phyloP scores from a whole-genome alignment of 2,113 vertebrate genomes.

The Cyanoderma ruficeps region DNA sequence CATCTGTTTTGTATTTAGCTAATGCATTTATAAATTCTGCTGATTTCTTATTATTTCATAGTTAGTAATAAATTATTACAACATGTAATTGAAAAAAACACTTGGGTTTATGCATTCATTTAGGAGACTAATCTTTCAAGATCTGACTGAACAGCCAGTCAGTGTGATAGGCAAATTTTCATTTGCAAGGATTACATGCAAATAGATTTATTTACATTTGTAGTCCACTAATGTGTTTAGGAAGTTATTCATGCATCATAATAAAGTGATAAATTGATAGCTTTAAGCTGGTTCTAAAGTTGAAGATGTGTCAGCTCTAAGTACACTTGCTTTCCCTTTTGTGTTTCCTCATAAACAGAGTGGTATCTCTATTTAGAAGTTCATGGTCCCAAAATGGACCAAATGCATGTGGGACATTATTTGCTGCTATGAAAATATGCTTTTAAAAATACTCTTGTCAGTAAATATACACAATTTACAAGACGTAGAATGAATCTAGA shows the following conservation, averaged over 20 bases:
- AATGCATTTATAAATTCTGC: slow-evolving; percentile 3
- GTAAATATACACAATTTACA: neutral
- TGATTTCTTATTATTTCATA: slow-evolving; percentile 1
- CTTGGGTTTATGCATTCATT: neutral
- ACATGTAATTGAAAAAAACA: slow-evolving; percentile 9
- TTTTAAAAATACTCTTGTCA: neutral
- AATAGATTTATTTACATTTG: neutral
- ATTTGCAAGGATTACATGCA: neutral
- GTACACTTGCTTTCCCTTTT: neutral
- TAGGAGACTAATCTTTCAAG: neutral
- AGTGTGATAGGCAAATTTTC: neutral
- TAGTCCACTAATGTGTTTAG: neutral
- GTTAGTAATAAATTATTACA: slow-evolving; percentile 1
- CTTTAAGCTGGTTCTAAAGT: neutral
- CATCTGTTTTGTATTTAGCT: slow-evolving; percentile 34
- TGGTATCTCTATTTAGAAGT: neutral
- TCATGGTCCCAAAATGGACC: neutral
- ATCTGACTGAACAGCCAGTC: neutral
- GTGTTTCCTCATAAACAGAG: neutral
- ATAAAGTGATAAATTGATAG: neutral
- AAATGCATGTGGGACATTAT: neutral
- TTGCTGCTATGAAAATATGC: neutral
- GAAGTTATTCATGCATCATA: neutral
- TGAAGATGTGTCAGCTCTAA: neutral
- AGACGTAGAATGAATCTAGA: neutral